A percentile compares a stretch with the other conserved stretches of the same genome.
Conservation (phyloP, 2,113 vertebrate species). For the Sporophila hypoxantha region DNA sequence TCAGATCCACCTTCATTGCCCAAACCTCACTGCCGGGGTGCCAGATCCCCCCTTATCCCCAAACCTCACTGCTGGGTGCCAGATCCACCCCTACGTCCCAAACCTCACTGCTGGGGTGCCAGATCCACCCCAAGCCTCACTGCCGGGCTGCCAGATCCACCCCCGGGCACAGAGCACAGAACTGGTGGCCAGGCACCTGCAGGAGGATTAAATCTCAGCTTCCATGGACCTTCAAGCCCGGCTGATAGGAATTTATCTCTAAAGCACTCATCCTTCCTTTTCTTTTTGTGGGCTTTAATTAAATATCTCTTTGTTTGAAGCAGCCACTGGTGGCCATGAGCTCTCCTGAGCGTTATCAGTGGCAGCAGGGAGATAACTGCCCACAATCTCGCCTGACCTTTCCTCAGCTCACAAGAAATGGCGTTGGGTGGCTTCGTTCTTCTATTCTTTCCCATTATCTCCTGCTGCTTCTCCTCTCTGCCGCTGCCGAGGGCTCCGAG, state of each 20-base stretch:
- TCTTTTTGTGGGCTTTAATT: slow-evolving; percentile 20
- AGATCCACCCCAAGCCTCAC: too few species aligned
- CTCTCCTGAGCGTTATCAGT: slow-evolving; percentile 60
- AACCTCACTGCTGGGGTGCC: accelerated
- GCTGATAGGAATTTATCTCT: neutral
- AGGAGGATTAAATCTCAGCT: neutral
- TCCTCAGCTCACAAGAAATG: slow-evolving; percentile 22
- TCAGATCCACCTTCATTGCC: neutral
- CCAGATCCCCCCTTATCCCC: neutral
- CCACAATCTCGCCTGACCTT: slow-evolving; percentile 61
- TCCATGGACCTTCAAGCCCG: neutral
- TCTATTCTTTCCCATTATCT: slow-evolving; percentile 45
- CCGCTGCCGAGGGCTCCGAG: neutral
- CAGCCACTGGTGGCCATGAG: slow-evolving; percentile 38
- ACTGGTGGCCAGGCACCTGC: neutral
- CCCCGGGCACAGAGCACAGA: neutral
- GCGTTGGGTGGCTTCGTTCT: slow-evolving; percentile 21
- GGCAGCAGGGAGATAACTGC: slow-evolving; percentile 65
- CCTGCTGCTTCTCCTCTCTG: slow-evolving; percentile 16
- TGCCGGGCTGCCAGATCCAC: neutral
- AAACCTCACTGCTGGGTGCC: accelerated
- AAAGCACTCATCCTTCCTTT: slow-evolving; percentile 8
- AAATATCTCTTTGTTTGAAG: slow-evolving; percentile 62
- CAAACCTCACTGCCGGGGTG: too few species aligned
- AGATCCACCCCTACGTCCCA: too few species aligned